Conservation (phyloP, 2,797 vertebrate species). For the Mallotus villosus region DNA sequence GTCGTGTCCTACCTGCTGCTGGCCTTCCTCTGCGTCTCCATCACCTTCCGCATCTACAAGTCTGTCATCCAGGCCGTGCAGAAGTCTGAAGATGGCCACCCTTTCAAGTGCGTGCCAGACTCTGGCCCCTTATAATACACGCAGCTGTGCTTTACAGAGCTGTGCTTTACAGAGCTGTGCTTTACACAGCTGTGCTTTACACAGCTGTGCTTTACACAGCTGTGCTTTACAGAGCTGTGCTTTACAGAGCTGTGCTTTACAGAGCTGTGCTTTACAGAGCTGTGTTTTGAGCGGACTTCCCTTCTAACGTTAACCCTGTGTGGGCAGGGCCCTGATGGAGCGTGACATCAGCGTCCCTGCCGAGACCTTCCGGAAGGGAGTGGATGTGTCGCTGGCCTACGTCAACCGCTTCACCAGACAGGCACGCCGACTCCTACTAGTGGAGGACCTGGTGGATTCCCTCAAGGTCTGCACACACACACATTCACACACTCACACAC, state of each 20-base stretch:
- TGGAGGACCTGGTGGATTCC: slow-evolving; percentile 85
- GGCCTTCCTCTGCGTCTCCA: slow-evolving; percentile 88
- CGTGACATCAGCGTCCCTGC: slow-evolving; percentile 68
- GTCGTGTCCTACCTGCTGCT: slow-evolving; percentile 91
- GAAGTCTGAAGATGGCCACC: slow-evolving; percentile 92
- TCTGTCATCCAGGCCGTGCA: slow-evolving; percentile 92
- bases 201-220: background rate
- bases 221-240: background rate
- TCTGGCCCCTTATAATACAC: background rate
- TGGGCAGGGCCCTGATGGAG: slow-evolving; percentile 68
- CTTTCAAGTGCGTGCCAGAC: slow-evolving; percentile 83
- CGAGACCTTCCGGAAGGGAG: slow-evolving; percentile 73
- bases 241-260: background rate
- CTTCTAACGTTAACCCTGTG: background rate
- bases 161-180: background rate
- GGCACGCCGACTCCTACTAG: slow-evolving; percentile 80
- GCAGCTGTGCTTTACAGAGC: background rate
- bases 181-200: too few species aligned
- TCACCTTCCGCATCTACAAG: slow-evolving; percentile 97
- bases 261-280: background rate
- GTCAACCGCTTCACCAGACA: slow-evolving; percentile 76
- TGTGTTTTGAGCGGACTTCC: background rate
- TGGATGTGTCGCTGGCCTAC: slow-evolving; percentile 74
- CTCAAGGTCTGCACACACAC: slow-evolving; percentile 73
- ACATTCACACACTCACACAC: background rate